phyloP scores from a whole-genome alignment of 2,888 invertebrate species.

The Ichneumoninae sp. region DNA sequence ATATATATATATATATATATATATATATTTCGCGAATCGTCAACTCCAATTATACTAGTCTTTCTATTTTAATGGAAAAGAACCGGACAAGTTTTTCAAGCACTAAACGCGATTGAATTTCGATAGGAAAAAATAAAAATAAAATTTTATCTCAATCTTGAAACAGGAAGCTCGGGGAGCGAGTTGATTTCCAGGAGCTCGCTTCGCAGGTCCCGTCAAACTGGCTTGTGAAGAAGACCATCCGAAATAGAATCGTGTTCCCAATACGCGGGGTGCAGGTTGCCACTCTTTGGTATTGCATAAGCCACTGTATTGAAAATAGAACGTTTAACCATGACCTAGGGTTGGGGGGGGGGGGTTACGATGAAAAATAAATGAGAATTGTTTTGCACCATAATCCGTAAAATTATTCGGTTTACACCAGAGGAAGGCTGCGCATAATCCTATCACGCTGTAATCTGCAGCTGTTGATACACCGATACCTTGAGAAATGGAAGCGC shows the following conservation, averaged over 20 bases:
- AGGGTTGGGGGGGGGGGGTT: conserved; percentile 58
- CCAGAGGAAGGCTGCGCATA: neutral
- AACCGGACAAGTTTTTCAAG: neutral
- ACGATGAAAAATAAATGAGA: conserved; percentile 22
- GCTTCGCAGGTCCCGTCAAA: conserved; percentile 67
- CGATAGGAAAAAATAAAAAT: neutral
- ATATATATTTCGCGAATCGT: neutral
- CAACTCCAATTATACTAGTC: conserved; percentile 17
- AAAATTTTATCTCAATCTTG: neutral
- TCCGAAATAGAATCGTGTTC: conserved; percentile 80
- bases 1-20: too few relatives aligned
- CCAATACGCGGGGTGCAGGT: conserved; percentile 73
- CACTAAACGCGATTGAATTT: conserved; percentile 24
- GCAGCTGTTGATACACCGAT: neutral
- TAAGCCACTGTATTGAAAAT: conserved; percentile 77
- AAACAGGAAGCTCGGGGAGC: conserved; percentile 37
- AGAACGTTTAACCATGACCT: conserved; percentile 79
- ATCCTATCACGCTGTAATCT: neutral
- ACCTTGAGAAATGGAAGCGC: too few relatives aligned
- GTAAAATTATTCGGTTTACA: neutral
- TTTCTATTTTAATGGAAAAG: conserved; percentile 4
- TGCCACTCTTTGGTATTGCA: conserved; percentile 75
- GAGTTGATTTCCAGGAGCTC: conserved; percentile 56
- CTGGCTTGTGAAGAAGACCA: conserved; percentile 70
- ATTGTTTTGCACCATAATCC: neutral